Conservation (phyloP, 2,888 invertebrate genomes). For the Apodemia hepburni region DNA sequence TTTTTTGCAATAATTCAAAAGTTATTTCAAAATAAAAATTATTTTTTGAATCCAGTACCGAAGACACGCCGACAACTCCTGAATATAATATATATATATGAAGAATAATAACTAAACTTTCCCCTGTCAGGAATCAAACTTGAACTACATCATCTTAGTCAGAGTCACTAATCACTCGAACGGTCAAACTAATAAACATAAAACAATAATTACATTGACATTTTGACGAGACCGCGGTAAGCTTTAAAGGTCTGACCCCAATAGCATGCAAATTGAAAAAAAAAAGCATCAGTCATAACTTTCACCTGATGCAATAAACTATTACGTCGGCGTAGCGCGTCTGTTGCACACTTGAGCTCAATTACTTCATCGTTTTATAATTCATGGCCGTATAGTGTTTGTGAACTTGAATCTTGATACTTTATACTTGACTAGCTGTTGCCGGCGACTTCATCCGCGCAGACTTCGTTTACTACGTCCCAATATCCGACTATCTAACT, state of each 20-base stretch:
- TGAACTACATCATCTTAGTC: too few species aligned
- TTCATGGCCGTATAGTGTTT: slow-evolving; percentile 42
- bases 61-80: too few species aligned
- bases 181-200: not conserved
- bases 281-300: slow-evolving; percentile 36
- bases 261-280: slow-evolving; percentile 16
- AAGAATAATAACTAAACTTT: not conserved
- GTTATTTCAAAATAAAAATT: too few species aligned
- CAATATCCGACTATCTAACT: too few species aligned
- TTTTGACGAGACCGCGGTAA: not conserved
- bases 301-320: slow-evolving; percentile 43
- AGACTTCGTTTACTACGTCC: too few species aligned
- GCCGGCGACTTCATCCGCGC: too few species aligned
- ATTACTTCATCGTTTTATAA: slow-evolving; percentile 61
- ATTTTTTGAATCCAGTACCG: too few species aligned
- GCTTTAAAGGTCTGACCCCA: slow-evolving; percentile 22
- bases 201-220: slow-evolving; percentile 17
- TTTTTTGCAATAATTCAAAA: too few species aligned
- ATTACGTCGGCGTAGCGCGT: slow-evolving; percentile 24
- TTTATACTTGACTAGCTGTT: too few species aligned
- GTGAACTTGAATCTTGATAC: slow-evolving; percentile 29
- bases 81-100: too few species aligned
- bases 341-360: slow-evolving; percentile 46
- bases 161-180: too few species aligned
- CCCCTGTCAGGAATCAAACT: not conserved